Evolutionary conservation across 2,113 vertebrate genomes (phyloP), one percentile per base, ranked within the genome.

Genomic region (Carassius gibelio): DNA sequence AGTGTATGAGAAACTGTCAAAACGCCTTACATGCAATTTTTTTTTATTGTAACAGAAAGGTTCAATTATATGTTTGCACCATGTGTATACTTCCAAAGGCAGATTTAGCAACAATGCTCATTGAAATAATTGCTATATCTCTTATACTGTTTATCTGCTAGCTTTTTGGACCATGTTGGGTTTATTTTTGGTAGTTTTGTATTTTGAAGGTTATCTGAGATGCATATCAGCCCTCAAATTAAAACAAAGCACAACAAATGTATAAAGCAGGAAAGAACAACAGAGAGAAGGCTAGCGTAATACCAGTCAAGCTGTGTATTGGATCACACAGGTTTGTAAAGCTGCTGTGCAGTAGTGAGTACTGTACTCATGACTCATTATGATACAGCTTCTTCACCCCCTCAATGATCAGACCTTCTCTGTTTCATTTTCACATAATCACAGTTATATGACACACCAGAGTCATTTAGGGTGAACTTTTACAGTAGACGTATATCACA

Each of bases 341-440:
- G 57, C 57, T 59, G 19, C 19, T 42, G 26, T 84, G 75, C 75
- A 79, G 71, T 80, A 30, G 7, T 48, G n/a, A 34, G 30, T 86
- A 75, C 75, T 86, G 71, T 77, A 80, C 45, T 21, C 7, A 42
- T 45, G 85, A 88, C 61, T 88, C 87, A 88, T 84, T 68, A 23
- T 66, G 45, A 72, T 82, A 36, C 48, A 48, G 87, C 75, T 81
- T 68, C 66, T 75, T 50, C 26, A 50, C 48, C 19, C 80, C 69
- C 86, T n/a, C 38, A 42, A 74, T 38, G 61, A 86, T 81, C 59
- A 81, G 66, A 64, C 79, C 69, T 84, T 55, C 85, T 83, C 85
- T 83, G 75, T 88, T 88, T 88, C 84, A 62, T 26, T 88, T 84
- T 86, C 50, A 85, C 15, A 38, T 66, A 72, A 42, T 34, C 48